Percentiles rank a stretch among this genome's conserved stretches.
These are phyloP conservation scores for Eremobia ochroleuca DNA, from an alignment of 2,888 invertebrate species.

Conservation along the genomic window DNA sequence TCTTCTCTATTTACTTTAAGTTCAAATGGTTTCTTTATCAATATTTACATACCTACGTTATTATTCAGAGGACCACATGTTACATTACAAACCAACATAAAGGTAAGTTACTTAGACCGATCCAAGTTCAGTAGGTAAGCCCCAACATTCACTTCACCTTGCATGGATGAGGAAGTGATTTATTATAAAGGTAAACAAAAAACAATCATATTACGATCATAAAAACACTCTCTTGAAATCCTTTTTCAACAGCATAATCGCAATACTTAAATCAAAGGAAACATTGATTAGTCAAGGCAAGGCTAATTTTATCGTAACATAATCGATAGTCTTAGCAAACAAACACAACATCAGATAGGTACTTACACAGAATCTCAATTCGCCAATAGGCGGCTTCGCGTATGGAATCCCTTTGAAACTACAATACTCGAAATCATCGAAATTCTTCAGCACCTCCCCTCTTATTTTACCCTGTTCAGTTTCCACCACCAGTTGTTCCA, in stretches of 20 bases:
- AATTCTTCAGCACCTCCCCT: conserved; percentile 81
- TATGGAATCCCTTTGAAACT: conserved; percentile 91
- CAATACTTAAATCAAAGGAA: conserved; percentile 4
- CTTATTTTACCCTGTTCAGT: conserved; percentile 87
- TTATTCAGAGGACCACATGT: conserved; percentile 17
- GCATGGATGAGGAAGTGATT: conserved; percentile 2
- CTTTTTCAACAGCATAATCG: background rate
- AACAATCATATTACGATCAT: background rate
- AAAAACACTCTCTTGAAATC: background rate
- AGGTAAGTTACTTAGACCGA: conserved; percentile 29
- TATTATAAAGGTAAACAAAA: background rate
- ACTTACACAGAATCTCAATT: conserved; percentile 83
- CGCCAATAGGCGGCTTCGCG: conserved; percentile 90
- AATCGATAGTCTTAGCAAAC: background rate
- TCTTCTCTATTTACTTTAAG: background rate
- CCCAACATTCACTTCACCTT: conserved; percentile 45
- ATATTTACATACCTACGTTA: background rate
- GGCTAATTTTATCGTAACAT: conserved; percentile 7
- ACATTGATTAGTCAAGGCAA: background rate
- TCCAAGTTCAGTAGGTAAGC: conserved; percentile 21
- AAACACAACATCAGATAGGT: conserved; percentile 34
- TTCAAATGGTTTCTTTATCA: conserved; percentile 9
- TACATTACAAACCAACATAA: conserved; percentile 12
- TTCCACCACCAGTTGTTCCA: conserved; percentile 73
- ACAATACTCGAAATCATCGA: conserved; percentile 82